Evolutionary conservation across 2,113 vertebrate species (phyloP).

Genomic region (Hucho hucho): DNA sequence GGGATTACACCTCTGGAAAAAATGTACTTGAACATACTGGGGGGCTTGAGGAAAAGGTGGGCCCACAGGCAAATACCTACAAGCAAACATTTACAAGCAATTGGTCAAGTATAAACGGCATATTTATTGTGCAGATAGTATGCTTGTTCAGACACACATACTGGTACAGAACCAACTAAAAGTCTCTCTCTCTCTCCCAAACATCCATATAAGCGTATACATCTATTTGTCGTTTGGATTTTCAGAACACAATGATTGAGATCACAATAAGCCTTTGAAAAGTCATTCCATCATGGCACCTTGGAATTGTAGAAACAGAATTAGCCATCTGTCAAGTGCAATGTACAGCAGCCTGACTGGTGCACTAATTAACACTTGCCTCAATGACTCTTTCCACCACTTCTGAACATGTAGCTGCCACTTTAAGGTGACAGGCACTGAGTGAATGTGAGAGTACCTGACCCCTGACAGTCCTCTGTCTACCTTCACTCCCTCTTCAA

Average conservation of each 20-base stretch:
- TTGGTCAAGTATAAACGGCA: no score
- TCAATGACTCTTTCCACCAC: no score
- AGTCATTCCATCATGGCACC: neutral
- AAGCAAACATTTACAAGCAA: neutral
- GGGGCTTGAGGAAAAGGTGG: neutral
- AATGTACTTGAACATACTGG: neutral
- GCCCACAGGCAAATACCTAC: neutral
- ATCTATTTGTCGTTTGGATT: no score
- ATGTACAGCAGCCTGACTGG: no score
- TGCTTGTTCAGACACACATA: neutral
- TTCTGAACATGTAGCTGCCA: no score
- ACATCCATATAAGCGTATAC: no score
- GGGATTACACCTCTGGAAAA: neutral
- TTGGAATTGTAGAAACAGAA: neutral
- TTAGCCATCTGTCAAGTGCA: neutral
- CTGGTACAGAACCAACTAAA: neutral
- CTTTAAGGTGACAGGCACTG: no score
- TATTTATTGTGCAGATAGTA: no score
- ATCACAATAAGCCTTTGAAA: neutral
- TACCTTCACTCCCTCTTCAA: neutral
- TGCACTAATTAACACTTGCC: no score
- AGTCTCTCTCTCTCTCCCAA: neutral
- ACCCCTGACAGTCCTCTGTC: neutral
- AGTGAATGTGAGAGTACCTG: neutral
- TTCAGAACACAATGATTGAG: no score